Base-by-base conservation (phyloP, 2,113 vertebrate genomes). In the Prinia subflava region DNA sequence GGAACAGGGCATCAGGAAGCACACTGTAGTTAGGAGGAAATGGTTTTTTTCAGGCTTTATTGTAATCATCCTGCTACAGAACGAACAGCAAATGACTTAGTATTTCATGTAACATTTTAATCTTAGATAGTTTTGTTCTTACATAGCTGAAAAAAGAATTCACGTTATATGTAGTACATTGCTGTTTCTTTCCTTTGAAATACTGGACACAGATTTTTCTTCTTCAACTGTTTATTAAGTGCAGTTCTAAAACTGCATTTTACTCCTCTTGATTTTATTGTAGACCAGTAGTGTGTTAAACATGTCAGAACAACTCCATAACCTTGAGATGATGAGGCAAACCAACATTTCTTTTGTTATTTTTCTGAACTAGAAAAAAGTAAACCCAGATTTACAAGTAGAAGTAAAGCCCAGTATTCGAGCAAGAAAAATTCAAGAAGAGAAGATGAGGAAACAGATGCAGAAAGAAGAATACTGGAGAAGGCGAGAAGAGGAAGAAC, bases 321-420 rank as follows among this genome's bases (percentile, higher is more conserved):
- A 63, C 19, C 30, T 65, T 60, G 39, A 80, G 50, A 60, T 78
- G 39, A 42, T 8, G 42, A 89, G 50, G 60, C 11, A 87, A 91
- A 74, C 42, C 20, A 83, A 35, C 25, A 59, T 95, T 77, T 71
- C 4, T 59, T 78, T 85, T 18, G 37, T 59, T 64, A 31, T 57
- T 79, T 64, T 87, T 19, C 64, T 55, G 68, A 94, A 96, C 88
- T 95, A 99, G 99, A 99, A 99, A 99, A 99, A 99, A 96, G 99
- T 99, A 70, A 99, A 99, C 95, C 99, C 99, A 60, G 99, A 99
- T 82, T 98, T 99, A 73, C 99, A 99, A 98, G 99, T 99, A 69
- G 99, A 99, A 97, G 99, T 99, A 76, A 99, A 99, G 78, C 99
- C 99, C 35, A 99, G 99, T 96, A 99, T 99, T 97, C 97, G 99